These are phyloP conservation scores for Baronia brevicornis DNA, from an alignment of 2,888 invertebrate genomes.

Conservation along the genomic window DNA sequence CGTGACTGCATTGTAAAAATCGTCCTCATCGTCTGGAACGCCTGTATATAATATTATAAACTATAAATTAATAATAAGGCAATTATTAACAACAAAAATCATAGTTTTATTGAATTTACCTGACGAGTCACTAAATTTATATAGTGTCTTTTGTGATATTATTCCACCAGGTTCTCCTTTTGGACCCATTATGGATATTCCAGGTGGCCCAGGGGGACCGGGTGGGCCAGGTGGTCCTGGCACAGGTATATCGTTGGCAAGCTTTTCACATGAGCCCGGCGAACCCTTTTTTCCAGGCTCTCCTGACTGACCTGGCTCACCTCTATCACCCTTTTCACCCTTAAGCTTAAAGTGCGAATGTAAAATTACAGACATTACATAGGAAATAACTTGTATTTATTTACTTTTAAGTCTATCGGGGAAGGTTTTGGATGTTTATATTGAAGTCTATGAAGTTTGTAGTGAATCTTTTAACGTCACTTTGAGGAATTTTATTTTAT, in stretches of 20 bases:
- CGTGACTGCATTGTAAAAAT: constrained; percentile 38
- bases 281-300: constrained; percentile 33
- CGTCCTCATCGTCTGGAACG: constrained; percentile 36
- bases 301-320: constrained; percentile 37
- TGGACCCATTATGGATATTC: constrained; percentile 42
- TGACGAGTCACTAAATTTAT: constrained; percentile 18
- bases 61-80: too few species aligned
- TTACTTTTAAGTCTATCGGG: neutral
- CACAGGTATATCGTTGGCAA: constrained; percentile 7
- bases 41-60: too few species aligned
- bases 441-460: too few species aligned
- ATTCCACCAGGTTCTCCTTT: constrained; percentile 48
- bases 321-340: constrained; percentile 49
- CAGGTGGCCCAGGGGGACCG: constrained; percentile 41
- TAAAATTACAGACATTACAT: constrained; percentile 1
- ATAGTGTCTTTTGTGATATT: constrained; percentile 21
- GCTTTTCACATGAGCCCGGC: constrained; percentile 19
- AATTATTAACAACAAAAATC: too few species aligned
- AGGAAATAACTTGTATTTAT: neutral
- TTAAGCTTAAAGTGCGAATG: constrained; percentile 31
- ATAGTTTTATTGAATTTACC: too few species aligned
- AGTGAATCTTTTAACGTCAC: too few species aligned
- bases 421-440: too few species aligned
- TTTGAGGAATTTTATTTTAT: too few species aligned
- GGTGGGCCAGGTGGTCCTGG: constrained; percentile 29